Evolutionary conservation across 2,113 vertebrate species (phyloP).

Genomic region (Eurypyga helias): DNA sequence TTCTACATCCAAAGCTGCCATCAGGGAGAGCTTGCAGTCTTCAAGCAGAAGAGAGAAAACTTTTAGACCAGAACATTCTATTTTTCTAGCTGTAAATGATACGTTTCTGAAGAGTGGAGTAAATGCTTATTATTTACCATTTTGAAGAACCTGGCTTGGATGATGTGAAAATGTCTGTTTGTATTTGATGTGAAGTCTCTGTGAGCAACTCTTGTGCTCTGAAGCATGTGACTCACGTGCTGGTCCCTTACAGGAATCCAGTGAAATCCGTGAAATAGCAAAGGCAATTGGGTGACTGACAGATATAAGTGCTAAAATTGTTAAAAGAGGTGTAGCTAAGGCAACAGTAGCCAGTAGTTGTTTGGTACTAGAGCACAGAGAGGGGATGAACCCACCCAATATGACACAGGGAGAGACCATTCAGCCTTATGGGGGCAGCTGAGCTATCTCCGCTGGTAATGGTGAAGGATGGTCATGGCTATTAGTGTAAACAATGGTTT

Average conservation of each 20-base stretch:
- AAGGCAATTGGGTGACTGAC: background rate
- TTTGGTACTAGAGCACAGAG: background rate
- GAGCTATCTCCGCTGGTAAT: background rate
- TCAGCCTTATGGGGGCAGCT: background rate
- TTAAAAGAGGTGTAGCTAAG: background rate
- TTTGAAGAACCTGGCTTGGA: constrained; percentile 14
- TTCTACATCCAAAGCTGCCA: constrained; percentile 27
- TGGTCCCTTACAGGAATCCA: background rate
- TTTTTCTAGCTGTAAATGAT: constrained; percentile 21
- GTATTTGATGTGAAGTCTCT: background rate
- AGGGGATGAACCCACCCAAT: background rate
- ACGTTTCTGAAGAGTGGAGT: background rate
- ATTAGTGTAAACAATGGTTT: background rate
- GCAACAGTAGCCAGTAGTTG: background rate
- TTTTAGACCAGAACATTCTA: constrained; percentile 21
- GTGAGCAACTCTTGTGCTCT: background rate
- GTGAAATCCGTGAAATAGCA: background rate
- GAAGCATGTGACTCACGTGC: fast-evolving
- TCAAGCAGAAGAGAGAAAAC: background rate
- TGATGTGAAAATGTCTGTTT: background rate
- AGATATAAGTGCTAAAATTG: background rate
- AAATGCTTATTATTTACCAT: background rate
- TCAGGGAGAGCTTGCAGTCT: constrained; percentile 3
- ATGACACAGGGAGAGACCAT: fast-evolving
- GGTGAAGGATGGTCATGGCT: background rate